Percentiles rank a stretch among this genome's conserved stretches.
phyloP scores from a whole-genome alignment of 2,113 vertebrate species.

The Rissa tridactyla region DNA sequence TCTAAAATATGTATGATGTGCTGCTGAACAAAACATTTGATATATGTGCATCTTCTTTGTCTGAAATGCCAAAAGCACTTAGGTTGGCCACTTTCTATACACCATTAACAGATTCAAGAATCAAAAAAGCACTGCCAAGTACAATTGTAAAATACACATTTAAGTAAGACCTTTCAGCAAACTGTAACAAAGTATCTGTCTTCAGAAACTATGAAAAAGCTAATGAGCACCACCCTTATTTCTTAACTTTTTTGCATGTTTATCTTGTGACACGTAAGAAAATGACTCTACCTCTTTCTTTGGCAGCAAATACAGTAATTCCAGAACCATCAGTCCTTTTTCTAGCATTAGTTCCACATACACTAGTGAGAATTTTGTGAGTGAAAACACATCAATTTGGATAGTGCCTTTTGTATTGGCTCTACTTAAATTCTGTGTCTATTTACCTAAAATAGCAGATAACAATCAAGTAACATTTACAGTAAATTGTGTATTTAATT shows the following conservation, averaged over 20 bases:
- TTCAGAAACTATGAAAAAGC: not conserved
- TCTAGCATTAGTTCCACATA: not conserved
- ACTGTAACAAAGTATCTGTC: not conserved
- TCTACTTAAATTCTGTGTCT: not conserved
- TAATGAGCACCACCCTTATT: not conserved
- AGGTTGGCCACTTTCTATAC: not conserved
- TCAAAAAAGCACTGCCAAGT: not conserved
- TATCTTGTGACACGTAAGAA: not conserved
- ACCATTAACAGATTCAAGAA: not conserved
- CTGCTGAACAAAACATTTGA: not conserved
- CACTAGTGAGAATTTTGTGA: not conserved
- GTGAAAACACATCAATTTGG: not conserved
- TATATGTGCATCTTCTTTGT: not conserved
- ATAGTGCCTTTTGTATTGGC: not conserved
- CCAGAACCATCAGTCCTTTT: not conserved
- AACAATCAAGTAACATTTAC: not conserved
- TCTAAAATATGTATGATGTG: not conserved
- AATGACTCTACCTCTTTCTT: not conserved
- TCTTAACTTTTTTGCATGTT: not conserved
- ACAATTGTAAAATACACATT: not conserved
- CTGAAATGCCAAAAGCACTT: not conserved
- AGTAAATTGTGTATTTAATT: not conserved
- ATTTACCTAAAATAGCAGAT: not conserved
- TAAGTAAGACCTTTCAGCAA: not conserved
- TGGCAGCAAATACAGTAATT: not conserved